Percentiles rank a stretch among this genome's conserved stretches.
Conservation (phyloP, 1,140 invertebrate genomes). For the Aphelinus certus region DNA sequence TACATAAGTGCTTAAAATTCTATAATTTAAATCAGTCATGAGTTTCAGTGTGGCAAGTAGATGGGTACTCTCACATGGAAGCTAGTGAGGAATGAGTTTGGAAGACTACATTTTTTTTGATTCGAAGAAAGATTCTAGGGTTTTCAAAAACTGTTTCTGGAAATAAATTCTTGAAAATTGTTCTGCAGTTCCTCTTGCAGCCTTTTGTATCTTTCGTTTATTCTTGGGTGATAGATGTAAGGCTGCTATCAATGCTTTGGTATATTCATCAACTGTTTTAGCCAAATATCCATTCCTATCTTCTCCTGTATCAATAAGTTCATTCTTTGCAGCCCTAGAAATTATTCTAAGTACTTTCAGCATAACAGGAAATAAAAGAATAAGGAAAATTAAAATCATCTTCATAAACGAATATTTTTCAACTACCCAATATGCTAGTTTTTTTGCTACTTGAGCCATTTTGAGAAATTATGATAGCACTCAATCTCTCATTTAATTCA, state of each 20-base stretch:
- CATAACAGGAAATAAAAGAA: constrained; percentile 16
- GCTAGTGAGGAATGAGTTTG: too few species aligned
- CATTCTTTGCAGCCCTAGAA: constrained; percentile 91
- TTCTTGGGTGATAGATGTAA: not conserved
- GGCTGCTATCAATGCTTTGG: constrained; percentile 59
- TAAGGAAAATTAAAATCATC: constrained; percentile 23
- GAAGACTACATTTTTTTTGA: constrained; percentile 1
- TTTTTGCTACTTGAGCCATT: constrained; percentile 3
- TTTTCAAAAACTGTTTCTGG: constrained; percentile 26
- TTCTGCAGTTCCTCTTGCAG: not conserved
- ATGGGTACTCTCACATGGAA: too few species aligned
- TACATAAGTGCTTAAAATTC: too few species aligned
- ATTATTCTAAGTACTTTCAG: constrained; percentile 49
- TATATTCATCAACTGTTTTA: constrained; percentile 88
- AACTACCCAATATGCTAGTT: constrained; percentile 10
- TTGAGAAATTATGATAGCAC: not conserved
- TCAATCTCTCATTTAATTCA: too few species aligned
- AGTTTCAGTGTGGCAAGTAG: too few species aligned
- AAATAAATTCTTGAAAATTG: constrained; percentile 19
- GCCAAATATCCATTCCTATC: constrained; percentile 81
- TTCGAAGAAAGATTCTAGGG: constrained; percentile 3
- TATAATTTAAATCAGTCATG: too few species aligned
- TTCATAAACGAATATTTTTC: constrained; percentile 30
- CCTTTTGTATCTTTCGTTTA: constrained; percentile 19
- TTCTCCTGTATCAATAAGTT: constrained; percentile 85